Conservation (phyloP, 2,888 invertebrate species). For the Melanostoma mellinum region DNA sequence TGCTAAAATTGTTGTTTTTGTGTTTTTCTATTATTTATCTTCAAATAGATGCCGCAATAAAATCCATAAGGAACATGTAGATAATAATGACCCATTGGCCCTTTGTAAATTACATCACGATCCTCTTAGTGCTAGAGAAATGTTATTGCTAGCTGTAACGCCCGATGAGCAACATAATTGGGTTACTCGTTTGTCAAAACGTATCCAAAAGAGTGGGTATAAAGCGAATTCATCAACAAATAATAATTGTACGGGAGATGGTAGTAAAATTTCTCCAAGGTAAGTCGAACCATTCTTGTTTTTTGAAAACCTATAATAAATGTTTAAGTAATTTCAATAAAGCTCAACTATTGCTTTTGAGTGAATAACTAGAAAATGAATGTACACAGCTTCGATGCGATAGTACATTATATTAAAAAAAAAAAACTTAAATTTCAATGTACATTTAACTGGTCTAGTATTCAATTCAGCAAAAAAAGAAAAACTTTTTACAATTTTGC, state of each 20-base stretch:
- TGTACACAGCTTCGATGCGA: conserved; percentile 10
- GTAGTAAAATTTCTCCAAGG: conserved; percentile 90
- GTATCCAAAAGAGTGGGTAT: conserved; percentile 96
- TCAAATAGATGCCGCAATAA: conserved; percentile 93
- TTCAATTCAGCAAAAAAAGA: neutral
- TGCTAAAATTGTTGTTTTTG: conserved; percentile 20
- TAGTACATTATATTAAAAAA: neutral
- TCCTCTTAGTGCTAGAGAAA: conserved; percentile 95
- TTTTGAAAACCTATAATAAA: neutral
- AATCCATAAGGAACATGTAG: conserved; percentile 98
- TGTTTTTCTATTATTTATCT: conserved; percentile 39
- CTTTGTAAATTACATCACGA: conserved; percentile 98
- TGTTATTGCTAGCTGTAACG: conserved; percentile 93
- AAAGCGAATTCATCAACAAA: conserved; percentile 89
- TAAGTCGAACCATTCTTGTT: conserved; percentile 79
- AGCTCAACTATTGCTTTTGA: conserved; percentile 1
- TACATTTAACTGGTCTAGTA: neutral
- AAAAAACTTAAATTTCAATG: neutral
- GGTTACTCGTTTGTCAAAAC: conserved; percentile 94
- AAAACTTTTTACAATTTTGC: neutral
- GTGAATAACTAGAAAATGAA: conserved; percentile 24
- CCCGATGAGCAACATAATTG: conserved; percentile 95
- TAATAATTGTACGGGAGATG: conserved; percentile 83
- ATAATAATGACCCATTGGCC: conserved; percentile 90
- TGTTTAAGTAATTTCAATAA: neutral